Conservation (phyloP, 2,888 invertebrate genomes). For the Cephus runcator region DNA sequence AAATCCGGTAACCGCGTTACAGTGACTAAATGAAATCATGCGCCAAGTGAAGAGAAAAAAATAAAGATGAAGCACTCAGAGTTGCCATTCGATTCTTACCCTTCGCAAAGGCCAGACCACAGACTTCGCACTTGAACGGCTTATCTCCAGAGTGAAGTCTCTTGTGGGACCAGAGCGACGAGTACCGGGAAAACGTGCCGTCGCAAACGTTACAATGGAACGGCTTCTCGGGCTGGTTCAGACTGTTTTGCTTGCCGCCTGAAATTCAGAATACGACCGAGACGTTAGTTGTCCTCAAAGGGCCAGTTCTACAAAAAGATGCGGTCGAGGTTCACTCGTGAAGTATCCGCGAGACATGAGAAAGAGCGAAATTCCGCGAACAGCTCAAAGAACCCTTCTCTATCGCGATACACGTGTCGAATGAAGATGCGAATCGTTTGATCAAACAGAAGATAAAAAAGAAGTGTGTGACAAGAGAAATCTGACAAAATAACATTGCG, state of each 20-base stretch:
- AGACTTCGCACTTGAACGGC: constrained; percentile 89
- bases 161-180: constrained; percentile 90
- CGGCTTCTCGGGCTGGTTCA: constrained; percentile 76
- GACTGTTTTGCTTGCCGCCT: constrained; percentile 65
- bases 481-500: neutral
- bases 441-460: neutral
- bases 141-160: constrained; percentile 86
- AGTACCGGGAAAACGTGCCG: constrained; percentile 83
- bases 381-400: neutral
- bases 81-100: constrained; percentile 60
- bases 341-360: constrained; percentile 28
- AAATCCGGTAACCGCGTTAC: neutral
- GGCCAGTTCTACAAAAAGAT: constrained; percentile 61
- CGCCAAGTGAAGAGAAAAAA: neutral
- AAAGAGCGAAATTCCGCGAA: constrained; percentile 14
- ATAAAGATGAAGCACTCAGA: neutral
- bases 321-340: constrained; percentile 28
- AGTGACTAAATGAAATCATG: constrained; percentile 6
- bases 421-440: neutral
- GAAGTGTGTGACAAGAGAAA: neutral
- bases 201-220: constrained; percentile 91
- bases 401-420: neutral
- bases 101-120: constrained; percentile 88
- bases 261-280: constrained; percentile 54
- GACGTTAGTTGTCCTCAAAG: constrained; percentile 60